Evolutionary conservation across 2,113 vertebrate genomes (phyloP).

Genomic region (Uria lomvia): DNA sequence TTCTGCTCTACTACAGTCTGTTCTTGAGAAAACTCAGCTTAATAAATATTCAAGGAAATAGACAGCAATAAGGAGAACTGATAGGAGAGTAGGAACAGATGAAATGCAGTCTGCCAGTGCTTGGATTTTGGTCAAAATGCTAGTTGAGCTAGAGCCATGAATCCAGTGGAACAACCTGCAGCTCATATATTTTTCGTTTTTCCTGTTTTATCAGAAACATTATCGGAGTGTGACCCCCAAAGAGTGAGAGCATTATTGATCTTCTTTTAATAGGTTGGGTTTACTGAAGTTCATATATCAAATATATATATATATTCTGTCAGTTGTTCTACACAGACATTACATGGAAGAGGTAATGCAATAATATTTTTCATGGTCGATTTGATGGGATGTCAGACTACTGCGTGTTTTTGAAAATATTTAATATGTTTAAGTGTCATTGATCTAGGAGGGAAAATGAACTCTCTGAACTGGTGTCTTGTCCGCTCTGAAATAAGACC

Average conservation of each 20-base stretch:
- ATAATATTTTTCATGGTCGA: background rate
- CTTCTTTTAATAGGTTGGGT: background rate
- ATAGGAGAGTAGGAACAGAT: background rate
- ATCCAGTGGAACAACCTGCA: background rate
- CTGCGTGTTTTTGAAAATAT: background rate
- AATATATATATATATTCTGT: no score
- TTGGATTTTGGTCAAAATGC: conserved; percentile 26
- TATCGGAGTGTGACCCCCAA: background rate
- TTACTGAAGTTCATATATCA: background rate
- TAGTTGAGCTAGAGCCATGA: background rate
- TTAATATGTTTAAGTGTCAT: background rate
- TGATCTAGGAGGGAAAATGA: background rate
- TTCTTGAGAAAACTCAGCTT: background rate
- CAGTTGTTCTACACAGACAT: background rate
- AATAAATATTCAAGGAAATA: conserved; percentile 12
- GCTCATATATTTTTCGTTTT: background rate
- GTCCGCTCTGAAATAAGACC: background rate
- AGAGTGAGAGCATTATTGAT: background rate
- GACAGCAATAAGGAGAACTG: background rate
- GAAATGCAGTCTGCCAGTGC: background rate
- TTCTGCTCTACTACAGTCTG: background rate
- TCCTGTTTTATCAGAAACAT: background rate
- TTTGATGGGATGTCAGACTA: background rate
- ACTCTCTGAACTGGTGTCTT: background rate
- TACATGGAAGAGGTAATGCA: background rate